phyloP scores from a whole-genome alignment of 2,888 invertebrate species.

The Laothoe populi region DNA sequence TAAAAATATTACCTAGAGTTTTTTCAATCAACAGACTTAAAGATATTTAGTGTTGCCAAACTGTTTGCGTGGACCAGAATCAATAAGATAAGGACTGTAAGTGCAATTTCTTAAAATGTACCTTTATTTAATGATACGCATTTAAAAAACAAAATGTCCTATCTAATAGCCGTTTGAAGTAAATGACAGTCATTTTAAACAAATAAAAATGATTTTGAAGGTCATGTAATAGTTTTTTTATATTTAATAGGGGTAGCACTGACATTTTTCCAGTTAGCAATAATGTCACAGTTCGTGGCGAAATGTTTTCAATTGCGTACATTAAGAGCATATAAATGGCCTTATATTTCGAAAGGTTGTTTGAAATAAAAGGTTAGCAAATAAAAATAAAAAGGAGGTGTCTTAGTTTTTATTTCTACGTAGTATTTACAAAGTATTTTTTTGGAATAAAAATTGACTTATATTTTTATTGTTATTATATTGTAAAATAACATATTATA shows the following conservation, averaged over 20 bases:
- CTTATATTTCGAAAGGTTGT: not conserved
- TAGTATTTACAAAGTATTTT: not conserved
- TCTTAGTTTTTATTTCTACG: not conserved
- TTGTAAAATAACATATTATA: no score
- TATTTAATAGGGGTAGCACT: not conserved
- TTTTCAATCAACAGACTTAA: no score
- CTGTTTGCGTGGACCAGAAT: not conserved
- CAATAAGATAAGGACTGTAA: not conserved
- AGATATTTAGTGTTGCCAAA: not conserved
- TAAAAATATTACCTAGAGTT: no score
- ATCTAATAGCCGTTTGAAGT: not conserved
- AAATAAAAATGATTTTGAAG: not conserved
- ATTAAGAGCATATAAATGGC: conserved; percentile 16
- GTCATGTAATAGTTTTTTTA: not conserved
- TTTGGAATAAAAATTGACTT: not conserved
- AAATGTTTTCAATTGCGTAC: conserved; percentile 15
- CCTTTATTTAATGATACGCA: not conserved
- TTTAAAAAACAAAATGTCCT: not conserved
- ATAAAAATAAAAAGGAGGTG: not conserved
- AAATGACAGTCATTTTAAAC: conserved; percentile 3
- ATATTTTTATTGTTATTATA: not conserved
- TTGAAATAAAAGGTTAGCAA: not conserved
- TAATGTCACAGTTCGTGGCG: conserved; percentile 7
- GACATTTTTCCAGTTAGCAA: conserved; percentile 1
- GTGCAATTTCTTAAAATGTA: not conserved